Base-by-base conservation (phyloP, 1,140 invertebrate species). In the Zaprionus capensis region DNA sequence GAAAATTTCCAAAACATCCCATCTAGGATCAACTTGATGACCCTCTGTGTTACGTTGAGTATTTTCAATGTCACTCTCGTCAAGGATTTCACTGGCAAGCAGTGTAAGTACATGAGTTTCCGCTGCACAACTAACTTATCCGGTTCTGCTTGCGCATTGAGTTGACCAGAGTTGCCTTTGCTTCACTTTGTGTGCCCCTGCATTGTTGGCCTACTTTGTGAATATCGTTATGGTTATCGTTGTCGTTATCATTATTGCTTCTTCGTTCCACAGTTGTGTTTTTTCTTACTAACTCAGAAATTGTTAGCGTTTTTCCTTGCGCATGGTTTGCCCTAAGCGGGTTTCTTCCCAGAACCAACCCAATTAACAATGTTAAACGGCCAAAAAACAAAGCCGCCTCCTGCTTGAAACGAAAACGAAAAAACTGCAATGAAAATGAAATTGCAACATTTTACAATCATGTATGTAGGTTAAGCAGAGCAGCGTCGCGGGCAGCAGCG, bases 41-140 rank as follows among this genome's bases (percentile, higher is more conserved):
- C 74, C 68, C 65, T 61, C 71, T 64, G 56, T 68, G 44, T 56
- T 41, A 51, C 46, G 72, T 34, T 41, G 56, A 65, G 70, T 57
- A 64, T 44, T 62, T 67, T 81, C 70, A 81, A 88, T 88, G 85
- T 84, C 84, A 72, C 81, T 90, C 71, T 70, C 83, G 41, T 90
- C 81, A 66, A 90, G 85, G 85, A 90, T 83, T 75, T 78, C 76
- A 28, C 61, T 61, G 72, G 55, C 66, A 46, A 66, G 66, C 66
- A 90, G 64, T 76, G 85, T 90, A 90, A 90, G 85, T 90, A 90
- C 72, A 69, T 51, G 31, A 51, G 69, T 71, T 90, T 81, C 78
- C 73, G 74, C 61, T 71, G 66, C 24, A 69, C 26, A 72, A 67
- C 53, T 51, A 63, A 78, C 64, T 88, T 57, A 79, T 88, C 71